phyloP scores from a whole-genome alignment of 2,888 invertebrate genomes.

The Microplitis deprimator region DNA sequence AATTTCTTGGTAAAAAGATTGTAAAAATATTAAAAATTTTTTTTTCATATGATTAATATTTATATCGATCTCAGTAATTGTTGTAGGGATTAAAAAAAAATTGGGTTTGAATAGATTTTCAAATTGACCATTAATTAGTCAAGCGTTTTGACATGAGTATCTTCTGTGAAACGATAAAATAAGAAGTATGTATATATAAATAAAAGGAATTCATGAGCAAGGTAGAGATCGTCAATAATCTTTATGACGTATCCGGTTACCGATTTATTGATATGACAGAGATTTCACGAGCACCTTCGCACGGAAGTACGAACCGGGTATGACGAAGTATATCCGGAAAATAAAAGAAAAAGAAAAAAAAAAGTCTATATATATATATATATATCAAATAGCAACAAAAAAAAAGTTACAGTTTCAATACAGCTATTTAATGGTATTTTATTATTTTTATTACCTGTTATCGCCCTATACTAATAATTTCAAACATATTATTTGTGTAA shows the following conservation, averaged over 20 bases:
- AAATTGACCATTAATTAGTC: too few relatives aligned
- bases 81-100: too few relatives aligned
- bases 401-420: neutral
- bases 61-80: too few relatives aligned
- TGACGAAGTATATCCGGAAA: conserved; percentile 65
- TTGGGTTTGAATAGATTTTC: too few relatives aligned
- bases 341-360: conserved; percentile 14
- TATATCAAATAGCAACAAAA: conserved; percentile 2
- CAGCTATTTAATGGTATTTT: neutral
- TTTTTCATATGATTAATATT: too few relatives aligned
- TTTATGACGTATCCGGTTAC: conserved; percentile 26
- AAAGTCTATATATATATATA: conserved; percentile 11
- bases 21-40: too few relatives aligned
- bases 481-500: neutral
- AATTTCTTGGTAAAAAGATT: too few relatives aligned
- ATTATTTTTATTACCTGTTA: neutral
- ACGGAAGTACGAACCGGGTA: conserved; percentile 62
- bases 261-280: conserved; percentile 37
- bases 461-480: neutral
- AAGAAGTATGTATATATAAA: conserved; percentile 35
- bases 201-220: conserved; percentile 27
- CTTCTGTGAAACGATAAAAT: conserved; percentile 26
- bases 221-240: conserved; percentile 33
- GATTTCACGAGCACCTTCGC: conserved; percentile 35
- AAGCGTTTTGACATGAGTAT: too few relatives aligned